A percentile compares a stretch with the other conserved stretches of the same genome.
Evolutionary conservation across 2,888 invertebrate species (phyloP).

Genomic region (Leucophenga montana): DNA sequence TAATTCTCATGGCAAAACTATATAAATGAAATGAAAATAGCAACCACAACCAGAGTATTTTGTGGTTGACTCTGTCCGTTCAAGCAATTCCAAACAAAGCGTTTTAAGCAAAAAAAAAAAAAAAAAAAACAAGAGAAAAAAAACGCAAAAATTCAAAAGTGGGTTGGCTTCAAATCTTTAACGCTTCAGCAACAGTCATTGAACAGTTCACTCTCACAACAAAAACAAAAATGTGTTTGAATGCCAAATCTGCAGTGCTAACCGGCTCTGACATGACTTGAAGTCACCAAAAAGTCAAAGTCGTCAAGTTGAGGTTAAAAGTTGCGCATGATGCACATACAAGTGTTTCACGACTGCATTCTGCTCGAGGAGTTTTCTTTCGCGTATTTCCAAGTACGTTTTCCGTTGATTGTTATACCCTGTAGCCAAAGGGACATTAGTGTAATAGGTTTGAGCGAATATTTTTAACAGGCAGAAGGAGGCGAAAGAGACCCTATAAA

Average conservation of each 20-base stretch:
- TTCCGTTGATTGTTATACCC: too few species aligned
- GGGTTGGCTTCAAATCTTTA: slow-evolving; percentile 39
- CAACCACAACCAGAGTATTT: slow-evolving; percentile 31
- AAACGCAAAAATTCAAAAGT: slow-evolving; percentile 23
- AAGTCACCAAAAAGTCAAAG: slow-evolving; percentile 45
- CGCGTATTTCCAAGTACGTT: too few species aligned
- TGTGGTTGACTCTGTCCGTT: neutral
- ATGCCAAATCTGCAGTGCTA: slow-evolving; percentile 29
- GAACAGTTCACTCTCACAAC: neutral
- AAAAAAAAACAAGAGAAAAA: slow-evolving; percentile 23
- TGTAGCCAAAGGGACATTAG: too few species aligned
- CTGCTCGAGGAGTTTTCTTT: neutral
- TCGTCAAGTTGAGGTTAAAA: slow-evolving; percentile 53
- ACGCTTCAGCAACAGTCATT: slow-evolving; percentile 27
- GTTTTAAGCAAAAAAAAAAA: slow-evolving; percentile 9
- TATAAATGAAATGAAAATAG: slow-evolving; percentile 53
- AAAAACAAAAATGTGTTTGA: neutral
- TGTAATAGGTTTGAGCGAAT: too few species aligned
- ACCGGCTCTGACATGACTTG: neutral
- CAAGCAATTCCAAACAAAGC: too few species aligned
- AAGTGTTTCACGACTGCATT: neutral
- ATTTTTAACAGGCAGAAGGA: too few species aligned
- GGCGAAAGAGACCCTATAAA: too few species aligned
- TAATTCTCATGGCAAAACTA: slow-evolving; percentile 66
- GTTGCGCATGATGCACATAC: slow-evolving; percentile 30